A percentile compares a stretch with the other conserved stretches of the same genome.
phyloP scores from a whole-genome alignment of 2,113 vertebrate species.

The Edolisoma coerulescens region DNA sequence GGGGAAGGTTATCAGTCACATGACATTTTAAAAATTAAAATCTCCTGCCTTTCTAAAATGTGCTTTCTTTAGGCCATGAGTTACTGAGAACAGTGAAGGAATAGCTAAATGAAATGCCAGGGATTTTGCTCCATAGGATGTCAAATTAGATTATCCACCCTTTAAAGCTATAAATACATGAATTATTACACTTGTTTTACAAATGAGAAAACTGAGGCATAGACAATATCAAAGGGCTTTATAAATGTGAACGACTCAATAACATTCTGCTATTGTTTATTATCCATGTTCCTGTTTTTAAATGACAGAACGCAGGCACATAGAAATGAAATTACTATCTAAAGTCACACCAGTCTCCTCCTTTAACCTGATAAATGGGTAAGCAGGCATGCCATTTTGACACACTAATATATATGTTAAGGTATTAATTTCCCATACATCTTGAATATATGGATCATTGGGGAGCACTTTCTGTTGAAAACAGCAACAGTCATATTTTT shows the following conservation, averaged over 20 bases:
- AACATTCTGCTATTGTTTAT: conserved; percentile 62
- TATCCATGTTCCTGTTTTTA: conserved; percentile 57
- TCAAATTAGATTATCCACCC: conserved; percentile 52
- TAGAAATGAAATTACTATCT: conserved; percentile 55
- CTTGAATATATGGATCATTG: conserved; percentile 53
- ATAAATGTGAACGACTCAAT: conserved; percentile 59
- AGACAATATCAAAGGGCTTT: conserved; percentile 54
- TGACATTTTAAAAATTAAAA: neutral
- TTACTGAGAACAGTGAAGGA: neutral
- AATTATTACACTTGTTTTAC: conserved; percentile 63
- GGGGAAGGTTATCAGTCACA: neutral
- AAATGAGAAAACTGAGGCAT: conserved; percentile 60
- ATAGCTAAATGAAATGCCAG: conserved; percentile 31
- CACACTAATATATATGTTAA: conserved; percentile 56
- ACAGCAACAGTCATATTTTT: conserved; percentile 55
- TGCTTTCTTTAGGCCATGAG: neutral
- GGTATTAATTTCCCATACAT: conserved; percentile 56
- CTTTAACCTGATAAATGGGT: conserved; percentile 60
- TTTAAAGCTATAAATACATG: conserved; percentile 60
- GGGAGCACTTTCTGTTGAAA: conserved; percentile 56
- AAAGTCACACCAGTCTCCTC: conserved; percentile 61
- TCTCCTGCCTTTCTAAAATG: neutral
- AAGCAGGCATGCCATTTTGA: conserved; percentile 48
- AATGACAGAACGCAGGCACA: conserved; percentile 49
- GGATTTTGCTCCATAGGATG: conserved; percentile 33